Conservation (phyloP, 37 sponge, comb jelly and placozoan species). For the Eunapius fragilis region DNA sequence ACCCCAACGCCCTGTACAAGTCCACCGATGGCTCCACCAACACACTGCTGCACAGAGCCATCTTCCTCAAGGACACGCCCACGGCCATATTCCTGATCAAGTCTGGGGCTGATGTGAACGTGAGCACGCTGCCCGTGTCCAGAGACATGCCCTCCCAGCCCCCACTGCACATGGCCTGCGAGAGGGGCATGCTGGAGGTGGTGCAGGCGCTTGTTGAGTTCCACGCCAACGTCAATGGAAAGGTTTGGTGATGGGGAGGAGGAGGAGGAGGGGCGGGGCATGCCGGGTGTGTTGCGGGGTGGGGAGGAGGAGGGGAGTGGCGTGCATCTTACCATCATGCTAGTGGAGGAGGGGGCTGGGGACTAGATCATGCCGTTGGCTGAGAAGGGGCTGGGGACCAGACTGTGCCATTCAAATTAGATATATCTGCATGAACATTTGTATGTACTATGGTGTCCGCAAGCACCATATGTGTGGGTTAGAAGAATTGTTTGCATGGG, state of each 20-base stretch:
- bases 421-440: too few relatives aligned
- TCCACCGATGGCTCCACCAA: constrained; percentile 54
- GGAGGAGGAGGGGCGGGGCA: not conserved
- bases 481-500: too few relatives aligned
- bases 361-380: too few relatives aligned
- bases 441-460: too few relatives aligned
- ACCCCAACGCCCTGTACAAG: constrained; percentile 80
- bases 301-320: too few relatives aligned
- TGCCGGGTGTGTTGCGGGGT: not conserved
- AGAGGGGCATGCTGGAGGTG: constrained; percentile 75
- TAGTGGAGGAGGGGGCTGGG: too few relatives aligned
- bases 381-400: too few relatives aligned
- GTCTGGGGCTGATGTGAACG: constrained; percentile 82
- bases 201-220: constrained; percentile 87
- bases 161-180: constrained; percentile 90
- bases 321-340: too few relatives aligned
- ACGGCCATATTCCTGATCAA: constrained; percentile 86
- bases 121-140: constrained; percentile 6
- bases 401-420: too few relatives aligned
- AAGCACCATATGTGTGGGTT: too few relatives aligned
- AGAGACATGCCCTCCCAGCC: constrained; percentile 35
- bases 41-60: constrained; percentile 91
- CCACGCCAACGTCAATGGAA: constrained; percentile 78
- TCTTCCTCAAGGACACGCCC: constrained; percentile 67
- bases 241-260: constrained; percentile 33